phyloP scores from a whole-genome alignment of 2,888 invertebrate species.

The Xestoiulus laeticollis region DNA sequence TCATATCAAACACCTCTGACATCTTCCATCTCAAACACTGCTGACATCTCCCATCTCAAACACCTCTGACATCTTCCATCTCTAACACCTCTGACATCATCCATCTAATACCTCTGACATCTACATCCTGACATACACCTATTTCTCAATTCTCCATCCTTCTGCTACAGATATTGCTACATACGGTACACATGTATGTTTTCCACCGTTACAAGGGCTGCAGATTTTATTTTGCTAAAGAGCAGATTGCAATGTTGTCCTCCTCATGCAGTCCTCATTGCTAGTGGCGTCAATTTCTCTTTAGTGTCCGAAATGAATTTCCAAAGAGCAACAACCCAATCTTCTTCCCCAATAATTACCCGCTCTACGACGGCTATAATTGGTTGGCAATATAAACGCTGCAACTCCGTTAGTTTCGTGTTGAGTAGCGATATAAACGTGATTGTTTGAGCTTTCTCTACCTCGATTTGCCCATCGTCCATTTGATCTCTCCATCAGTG shows the following conservation, averaged over 20 bases:
- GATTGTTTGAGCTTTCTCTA: not conserved
- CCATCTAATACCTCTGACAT: too few relatives aligned
- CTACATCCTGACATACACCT: too few relatives aligned
- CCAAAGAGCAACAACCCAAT: not conserved
- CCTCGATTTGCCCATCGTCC: not conserved
- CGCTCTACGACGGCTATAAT: not conserved
- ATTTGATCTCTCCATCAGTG: constrained; percentile 20
- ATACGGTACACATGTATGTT: not conserved
- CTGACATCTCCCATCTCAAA: too few relatives aligned
- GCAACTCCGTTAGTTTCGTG: not conserved
- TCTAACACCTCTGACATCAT: too few relatives aligned
- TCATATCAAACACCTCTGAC: too few relatives aligned
- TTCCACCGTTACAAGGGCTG: too few relatives aligned
- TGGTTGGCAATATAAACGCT: not conserved
- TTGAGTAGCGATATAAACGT: constrained; percentile 8
- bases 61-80: too few relatives aligned
- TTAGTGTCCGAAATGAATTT: not conserved
- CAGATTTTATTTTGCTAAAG: too few relatives aligned
- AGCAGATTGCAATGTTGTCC: too few relatives aligned
- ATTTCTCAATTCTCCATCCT: too few relatives aligned
- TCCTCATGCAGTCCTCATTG: too few relatives aligned
- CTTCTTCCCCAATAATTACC: constrained; percentile 26
- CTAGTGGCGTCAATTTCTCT: not conserved
- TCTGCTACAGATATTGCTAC: not conserved
- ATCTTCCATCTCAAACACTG: too few relatives aligned